Conservation (phyloP, 2,797 vertebrate species). For the Lagorchestes hirsutus region DNA sequence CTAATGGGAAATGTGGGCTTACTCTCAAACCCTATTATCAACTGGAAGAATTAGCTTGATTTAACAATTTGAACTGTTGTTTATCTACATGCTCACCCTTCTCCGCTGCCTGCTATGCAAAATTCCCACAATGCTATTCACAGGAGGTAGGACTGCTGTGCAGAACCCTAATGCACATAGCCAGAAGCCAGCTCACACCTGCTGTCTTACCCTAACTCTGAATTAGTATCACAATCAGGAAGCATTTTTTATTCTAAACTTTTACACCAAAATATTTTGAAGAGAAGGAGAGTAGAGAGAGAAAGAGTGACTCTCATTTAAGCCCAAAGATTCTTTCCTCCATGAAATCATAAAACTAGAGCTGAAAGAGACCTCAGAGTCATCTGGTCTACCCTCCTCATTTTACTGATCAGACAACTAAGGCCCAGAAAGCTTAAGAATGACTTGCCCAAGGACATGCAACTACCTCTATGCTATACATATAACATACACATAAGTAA, state of each 20-base stretch:
- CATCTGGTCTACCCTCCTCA: background rate
- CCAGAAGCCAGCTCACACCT: conserved; percentile 16
- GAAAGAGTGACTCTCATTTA: background rate
- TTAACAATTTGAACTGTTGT: conserved; percentile 66
- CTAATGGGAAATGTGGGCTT: conserved; percentile 33
- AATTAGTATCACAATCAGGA: conserved; percentile 56
- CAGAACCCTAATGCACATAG: conserved; percentile 7
- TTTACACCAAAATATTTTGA: conserved; percentile 12
- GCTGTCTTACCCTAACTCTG: conserved; percentile 2
- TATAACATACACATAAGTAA: too few species aligned
- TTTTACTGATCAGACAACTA: background rate
- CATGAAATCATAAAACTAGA: background rate
- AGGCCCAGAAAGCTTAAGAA: background rate
- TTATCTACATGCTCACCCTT: conserved; percentile 30
- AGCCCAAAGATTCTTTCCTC: background rate
- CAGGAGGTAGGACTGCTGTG: conserved; percentile 29
- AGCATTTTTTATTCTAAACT: background rate
- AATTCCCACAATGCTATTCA: conserved; percentile 28
- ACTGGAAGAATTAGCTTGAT: conserved; percentile 51
- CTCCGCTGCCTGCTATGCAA: conserved; percentile 37
- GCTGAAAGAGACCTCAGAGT: background rate
- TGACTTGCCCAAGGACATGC: background rate
- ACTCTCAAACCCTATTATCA: conserved; percentile 37
- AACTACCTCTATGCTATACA: background rate
- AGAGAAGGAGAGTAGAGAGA: background rate